These are phyloP conservation scores for Daphoenositta chrysoptera DNA, from an alignment of 2,113 vertebrate genomes.

Conservation along the genomic window DNA sequence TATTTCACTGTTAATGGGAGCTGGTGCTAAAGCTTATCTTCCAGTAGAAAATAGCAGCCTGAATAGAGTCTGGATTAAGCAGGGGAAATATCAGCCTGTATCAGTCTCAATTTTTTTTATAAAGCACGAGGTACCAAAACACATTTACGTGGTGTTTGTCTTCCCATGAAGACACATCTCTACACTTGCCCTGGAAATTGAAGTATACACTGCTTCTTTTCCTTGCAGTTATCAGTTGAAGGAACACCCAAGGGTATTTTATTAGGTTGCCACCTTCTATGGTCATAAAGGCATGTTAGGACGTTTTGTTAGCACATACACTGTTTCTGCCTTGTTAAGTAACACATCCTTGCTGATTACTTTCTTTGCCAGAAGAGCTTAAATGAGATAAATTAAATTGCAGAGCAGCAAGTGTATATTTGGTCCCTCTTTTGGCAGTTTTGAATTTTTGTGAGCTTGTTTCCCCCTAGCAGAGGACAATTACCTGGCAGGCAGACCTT, in stretches of 20 bases:
- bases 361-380: neutral
- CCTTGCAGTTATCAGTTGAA: accelerated
- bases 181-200: neutral
- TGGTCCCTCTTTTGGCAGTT: neutral
- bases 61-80: neutral
- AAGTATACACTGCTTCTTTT: neutral
- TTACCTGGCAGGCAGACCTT: neutral
- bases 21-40: neutral
- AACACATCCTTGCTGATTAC: neutral
- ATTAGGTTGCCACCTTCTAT: neutral
- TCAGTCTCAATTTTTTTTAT: neutral
- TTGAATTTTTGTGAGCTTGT: neutral
- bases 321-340: neutral
- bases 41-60: neutral
- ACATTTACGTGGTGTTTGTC: neutral
- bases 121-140: neutral
- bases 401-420: neutral
- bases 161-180: neutral
- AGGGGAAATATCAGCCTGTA: neutral
- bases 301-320: neutral
- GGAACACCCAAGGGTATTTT: neutral
- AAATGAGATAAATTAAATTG: neutral
- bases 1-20: neutral
- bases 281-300: neutral
- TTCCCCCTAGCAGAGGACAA: accelerated